Evolutionary conservation across 2,888 invertebrate species (phyloP), one percentile per base, ranked within the genome.

Genomic region (Heliconius ethilla): DNA sequence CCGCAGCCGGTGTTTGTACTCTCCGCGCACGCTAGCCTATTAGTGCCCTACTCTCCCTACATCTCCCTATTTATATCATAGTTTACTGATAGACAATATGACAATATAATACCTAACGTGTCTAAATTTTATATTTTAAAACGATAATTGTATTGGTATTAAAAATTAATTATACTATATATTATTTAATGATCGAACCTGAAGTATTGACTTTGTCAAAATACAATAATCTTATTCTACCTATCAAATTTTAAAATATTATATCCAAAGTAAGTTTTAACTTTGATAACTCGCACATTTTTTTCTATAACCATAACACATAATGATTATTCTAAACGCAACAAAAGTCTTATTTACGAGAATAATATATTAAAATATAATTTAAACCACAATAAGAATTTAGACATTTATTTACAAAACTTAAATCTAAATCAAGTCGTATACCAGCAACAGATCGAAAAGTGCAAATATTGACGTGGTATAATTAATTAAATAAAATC

Each of bases 401-500:
- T 55, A 33, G 15, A 59, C n/a, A 72, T 33, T 29, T 55, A 70
- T 70, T 33, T 33, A 33, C 70, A 33, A 70, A 33, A 70, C 70
- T 77, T 72, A 75, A 72, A 45, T 74, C 75, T 70, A 67, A n/a
- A 37, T 55, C 51, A 55, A 70, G 73, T 51, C 11, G 63, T 69
- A 25, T 25, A 69, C 69, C 69, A 69, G 69, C 79, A 72, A 77
- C 75, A 78, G 63, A 81, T 76, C 70, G 78, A 70, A 78, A 74
- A 78, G 83, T 83, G 83, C 79, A 78, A 79, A 76, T 79, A 79
- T 78, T 73, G 72, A 65, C 70, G 81, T 82, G 81, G 75, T 75
- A 70, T 76, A 73, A 69, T 78, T 69, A 76, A 65, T 72, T 77
- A 80, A 69, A 69, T 25, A 25, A 69, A 79, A 79, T 76, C 79